These are phyloP conservation scores for Acrocephalus kingi DNA, from an alignment of 2,113 vertebrate genomes.

Conservation along the genomic window DNA sequence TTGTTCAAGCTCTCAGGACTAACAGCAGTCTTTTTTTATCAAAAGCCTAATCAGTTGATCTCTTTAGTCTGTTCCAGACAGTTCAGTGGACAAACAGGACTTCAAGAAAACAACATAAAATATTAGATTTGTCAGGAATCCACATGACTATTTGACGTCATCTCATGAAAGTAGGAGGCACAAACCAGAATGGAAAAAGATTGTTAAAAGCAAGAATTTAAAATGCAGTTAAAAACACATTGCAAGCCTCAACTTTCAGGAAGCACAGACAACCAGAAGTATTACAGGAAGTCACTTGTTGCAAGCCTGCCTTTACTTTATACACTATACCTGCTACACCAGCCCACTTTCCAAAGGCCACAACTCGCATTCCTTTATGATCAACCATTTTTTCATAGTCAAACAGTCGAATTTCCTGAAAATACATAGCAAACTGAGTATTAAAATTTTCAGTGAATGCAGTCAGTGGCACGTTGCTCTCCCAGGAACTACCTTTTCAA, in stretches of 20 bases:
- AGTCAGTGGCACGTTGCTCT: neutral
- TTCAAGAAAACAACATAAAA: conserved; percentile 1
- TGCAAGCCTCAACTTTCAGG: neutral
- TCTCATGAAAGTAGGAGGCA: neutral
- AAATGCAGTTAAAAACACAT: neutral
- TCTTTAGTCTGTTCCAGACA: neutral
- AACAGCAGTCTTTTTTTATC: neutral
- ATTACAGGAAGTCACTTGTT: neutral
- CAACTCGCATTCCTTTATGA: conserved; percentile 87
- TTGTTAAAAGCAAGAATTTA: conserved; percentile 39
- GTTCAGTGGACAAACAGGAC: neutral
- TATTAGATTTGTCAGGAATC: neutral
- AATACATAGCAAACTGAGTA: conserved; percentile 47
- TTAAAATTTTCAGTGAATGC: conserved; percentile 28
- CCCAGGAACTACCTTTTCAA: neutral
- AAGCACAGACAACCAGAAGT: neutral
- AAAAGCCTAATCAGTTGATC: neutral
- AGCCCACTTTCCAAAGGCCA: conserved; percentile 98
- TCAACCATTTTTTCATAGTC: conserved; percentile 99
- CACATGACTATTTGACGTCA: neutral
- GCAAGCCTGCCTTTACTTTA: conserved; percentile 50
- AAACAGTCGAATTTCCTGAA: conserved; percentile 93
- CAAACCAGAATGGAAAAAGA: conserved; percentile 6
- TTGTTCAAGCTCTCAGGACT: neutral
- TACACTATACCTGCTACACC: conserved; percentile 90